Percentiles rank a stretch among this genome's conserved stretches.
Evolutionary conservation across 1,140 invertebrate genomes (phyloP).

Genomic region (Glossosoma conforme): DNA sequence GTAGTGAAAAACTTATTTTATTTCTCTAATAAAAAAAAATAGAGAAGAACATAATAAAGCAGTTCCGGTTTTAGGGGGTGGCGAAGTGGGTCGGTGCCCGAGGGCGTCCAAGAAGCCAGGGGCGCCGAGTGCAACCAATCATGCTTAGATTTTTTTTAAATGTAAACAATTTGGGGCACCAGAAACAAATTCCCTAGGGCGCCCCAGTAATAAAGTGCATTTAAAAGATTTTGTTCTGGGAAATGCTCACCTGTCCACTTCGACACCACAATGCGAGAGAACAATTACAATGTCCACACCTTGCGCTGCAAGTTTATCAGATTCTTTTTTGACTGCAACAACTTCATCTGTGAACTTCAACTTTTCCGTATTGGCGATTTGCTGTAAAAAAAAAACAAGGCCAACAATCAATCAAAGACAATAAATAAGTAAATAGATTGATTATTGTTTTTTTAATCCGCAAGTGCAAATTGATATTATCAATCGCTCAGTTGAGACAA

Average conservation of each 20-base stretch:
- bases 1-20: too few relatives aligned
- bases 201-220: too few relatives aligned
- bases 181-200: too few relatives aligned
- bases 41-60: too few relatives aligned
- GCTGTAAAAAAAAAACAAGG: conserved; percentile 40
- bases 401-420: not conserved
- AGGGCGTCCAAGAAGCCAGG: too few relatives aligned
- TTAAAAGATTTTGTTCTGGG: too few relatives aligned
- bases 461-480: not conserved
- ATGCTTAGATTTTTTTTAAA: too few relatives aligned
- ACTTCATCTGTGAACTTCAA: conserved; percentile 65
- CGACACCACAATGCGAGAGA: conserved; percentile 71
- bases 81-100: too few relatives aligned
- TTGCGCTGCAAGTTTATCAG: conserved; percentile 52
- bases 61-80: too few relatives aligned
- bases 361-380: conserved; percentile 55
- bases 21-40: too few relatives aligned
- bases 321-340: conserved; percentile 59
- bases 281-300: conserved; percentile 74
- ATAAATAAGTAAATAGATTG: not conserved
- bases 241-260: conserved; percentile 54
- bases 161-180: too few relatives aligned
- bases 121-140: too few relatives aligned
- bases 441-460: not conserved
- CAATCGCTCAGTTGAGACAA: not conserved